phyloP scores from a whole-genome alignment of 2,113 vertebrate genomes.

The Ammodytes marinus region DNA sequence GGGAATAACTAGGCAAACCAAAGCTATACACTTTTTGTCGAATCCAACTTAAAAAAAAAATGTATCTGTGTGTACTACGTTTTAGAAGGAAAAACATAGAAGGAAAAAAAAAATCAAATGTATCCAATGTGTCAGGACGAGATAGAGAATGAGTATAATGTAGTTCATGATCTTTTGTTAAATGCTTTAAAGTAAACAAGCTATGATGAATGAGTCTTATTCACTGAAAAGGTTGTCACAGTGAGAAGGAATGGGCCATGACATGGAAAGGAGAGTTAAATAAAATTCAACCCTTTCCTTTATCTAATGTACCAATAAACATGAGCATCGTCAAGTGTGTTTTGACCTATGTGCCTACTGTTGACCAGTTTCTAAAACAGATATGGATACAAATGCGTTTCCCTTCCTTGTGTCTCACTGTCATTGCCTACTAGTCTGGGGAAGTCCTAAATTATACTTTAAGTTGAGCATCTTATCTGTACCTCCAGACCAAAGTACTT shows the following conservation, averaged over 20 bases:
- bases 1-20: not conserved
- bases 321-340: not conserved
- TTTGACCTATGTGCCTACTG: not conserved
- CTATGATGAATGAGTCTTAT: not conserved
- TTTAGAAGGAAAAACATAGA: too few relatives aligned
- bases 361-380: not conserved
- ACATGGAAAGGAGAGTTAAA: not conserved
- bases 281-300: not conserved
- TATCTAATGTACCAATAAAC: not conserved
- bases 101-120: not conserved
- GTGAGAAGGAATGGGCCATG: too few relatives aligned
- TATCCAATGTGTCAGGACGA: not conserved
- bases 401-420: not conserved
- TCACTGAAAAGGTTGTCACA: not conserved
- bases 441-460: too few relatives aligned
- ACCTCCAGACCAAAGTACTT: conserved; percentile 92
- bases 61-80: not conserved
- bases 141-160: not conserved
- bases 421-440: not conserved
- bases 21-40: not conserved
- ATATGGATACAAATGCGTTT: not conserved
- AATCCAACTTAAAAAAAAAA: not conserved
- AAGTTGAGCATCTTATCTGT: conserved; percentile 20
- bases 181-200: not conserved
- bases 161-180: not conserved